Evolutionary conservation across 2,113 vertebrate genomes (phyloP), one percentile per base, ranked within the genome.

Genomic region (Varanus salvator): DNA sequence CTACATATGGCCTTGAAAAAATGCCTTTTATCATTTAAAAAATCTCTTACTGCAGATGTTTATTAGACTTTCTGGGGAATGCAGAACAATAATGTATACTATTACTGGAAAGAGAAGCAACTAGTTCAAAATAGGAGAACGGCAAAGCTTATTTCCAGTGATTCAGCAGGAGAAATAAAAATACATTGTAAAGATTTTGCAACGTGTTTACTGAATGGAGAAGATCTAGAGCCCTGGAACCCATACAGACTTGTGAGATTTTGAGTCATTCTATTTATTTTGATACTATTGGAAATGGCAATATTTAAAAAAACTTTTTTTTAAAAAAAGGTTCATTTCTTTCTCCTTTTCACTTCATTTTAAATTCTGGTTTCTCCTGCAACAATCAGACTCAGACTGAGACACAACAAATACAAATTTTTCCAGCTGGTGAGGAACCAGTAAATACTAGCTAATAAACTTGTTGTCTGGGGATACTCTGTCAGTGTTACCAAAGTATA

Each of bases 41-140:
- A 89, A 15, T 0, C 54, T 25, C 66, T 27, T 80, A 66, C 31
- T 82, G 2, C 71, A 21, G 50, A 80, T 78, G 57, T 87, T 48
- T 11, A 81, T 0, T 0, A 80, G 93, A 90, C 86, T 3, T 0
- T 87, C 71, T 88, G n/a, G 25, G 6, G 0, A 86, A 4, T 8
- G 72, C 34, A 87, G 11, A 84, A 90, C 31, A 23, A 31, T 84
- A 52, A 68, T 76, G 66, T 66, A 50, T 89, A 85, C 8, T 80
- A 3, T 52, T 88, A 87, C 3, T 1, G 72, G 87, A 89, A 50
- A 2, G 3, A 74, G 87, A 3, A 60, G 85, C 48, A 93, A 12
- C 57, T 80, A 21, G 14, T 48, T 78, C 34, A 80, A 31, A 90
- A 68, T 4, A 93, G 87, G 71, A 90, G 78, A 84, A 25, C 72